Conservation (phyloP, 1,140 invertebrate genomes). For the Planococcus citri region DNA sequence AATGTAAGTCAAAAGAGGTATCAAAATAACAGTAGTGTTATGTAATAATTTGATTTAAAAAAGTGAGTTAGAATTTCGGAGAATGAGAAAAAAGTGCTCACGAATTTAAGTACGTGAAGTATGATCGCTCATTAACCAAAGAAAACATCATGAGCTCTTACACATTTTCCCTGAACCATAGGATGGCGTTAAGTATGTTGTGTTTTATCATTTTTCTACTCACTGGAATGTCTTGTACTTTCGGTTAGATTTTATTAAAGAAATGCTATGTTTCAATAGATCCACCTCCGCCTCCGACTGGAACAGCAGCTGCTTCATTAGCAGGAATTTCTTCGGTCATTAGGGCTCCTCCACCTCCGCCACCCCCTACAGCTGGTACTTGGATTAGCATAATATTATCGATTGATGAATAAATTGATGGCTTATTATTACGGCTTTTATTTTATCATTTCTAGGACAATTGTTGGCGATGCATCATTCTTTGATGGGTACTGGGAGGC, state of each 20-base stretch:
- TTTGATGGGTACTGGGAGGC: background rate
- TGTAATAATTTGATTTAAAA: too few relatives aligned
- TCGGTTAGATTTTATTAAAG: background rate
- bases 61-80: too few relatives aligned
- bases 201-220: background rate
- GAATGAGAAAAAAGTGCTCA: background rate
- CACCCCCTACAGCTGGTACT: background rate
- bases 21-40: too few relatives aligned
- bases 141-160: background rate
- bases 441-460: background rate
- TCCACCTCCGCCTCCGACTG: background rate
- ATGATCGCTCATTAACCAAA: background rate
- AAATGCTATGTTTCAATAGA: too few relatives aligned
- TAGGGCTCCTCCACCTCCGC: background rate
- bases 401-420: background rate
- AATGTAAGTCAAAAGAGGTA: too few relatives aligned
- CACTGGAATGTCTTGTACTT: background rate
- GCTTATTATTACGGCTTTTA: background rate
- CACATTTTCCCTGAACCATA: background rate
- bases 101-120: background rate
- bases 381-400: background rate
- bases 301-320: background rate
- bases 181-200: background rate
- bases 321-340: background rate
- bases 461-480: conserved; percentile 8